Evolutionary conservation across 2,888 invertebrate species (phyloP), one percentile per base, ranked within the genome.

Genomic region (Chloroclysta siterata): DNA sequence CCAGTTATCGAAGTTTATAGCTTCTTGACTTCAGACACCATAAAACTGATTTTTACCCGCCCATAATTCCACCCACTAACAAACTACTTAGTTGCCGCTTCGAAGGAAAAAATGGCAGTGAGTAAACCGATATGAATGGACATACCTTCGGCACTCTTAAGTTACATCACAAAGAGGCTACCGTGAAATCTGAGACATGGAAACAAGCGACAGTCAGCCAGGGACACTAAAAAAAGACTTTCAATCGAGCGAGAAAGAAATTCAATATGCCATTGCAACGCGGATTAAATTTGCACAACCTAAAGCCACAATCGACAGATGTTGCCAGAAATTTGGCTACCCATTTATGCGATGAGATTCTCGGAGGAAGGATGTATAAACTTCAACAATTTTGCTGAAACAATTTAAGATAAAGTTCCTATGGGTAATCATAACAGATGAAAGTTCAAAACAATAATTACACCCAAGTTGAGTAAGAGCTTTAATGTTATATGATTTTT

Each of bases 261-360:
- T 83, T 83, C 87, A 89, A 93, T 93, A 93, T 85, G 80, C 80
- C 74, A 84, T 79, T 86, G 90, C 85, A 87, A 82, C 78, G 81
- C 73, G 82, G 89, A 92, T 92, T 89, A 90, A 89, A 89, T 89
- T 91, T 92, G 88, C 86, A 86, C 88, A 91, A 90, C 89, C 88
- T 85, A 76, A 74, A 84, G 81, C 79, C 79, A 77, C 74, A 80
- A 87, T 87, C 87, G 83, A 82, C 92, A 92, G 91, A 88, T 92
- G 92, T 80, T 89, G 74, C 82, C 85, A 81, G 81, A 87, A 86
- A 84, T 87, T 86, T 82, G 78, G 77, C 79, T 77, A 79, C 82
- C 79, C 81, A 84, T 79, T 82, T 82, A 83, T 77, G 82, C 80
- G 81, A 84, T 79, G 81, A 83, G 79, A 79, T 85, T 85, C 76